Percentiles rank a stretch among this genome's conserved stretches.
Evolutionary conservation across 2,888 invertebrate genomes (phyloP).

Genomic region (Dryobotodes eremita): DNA sequence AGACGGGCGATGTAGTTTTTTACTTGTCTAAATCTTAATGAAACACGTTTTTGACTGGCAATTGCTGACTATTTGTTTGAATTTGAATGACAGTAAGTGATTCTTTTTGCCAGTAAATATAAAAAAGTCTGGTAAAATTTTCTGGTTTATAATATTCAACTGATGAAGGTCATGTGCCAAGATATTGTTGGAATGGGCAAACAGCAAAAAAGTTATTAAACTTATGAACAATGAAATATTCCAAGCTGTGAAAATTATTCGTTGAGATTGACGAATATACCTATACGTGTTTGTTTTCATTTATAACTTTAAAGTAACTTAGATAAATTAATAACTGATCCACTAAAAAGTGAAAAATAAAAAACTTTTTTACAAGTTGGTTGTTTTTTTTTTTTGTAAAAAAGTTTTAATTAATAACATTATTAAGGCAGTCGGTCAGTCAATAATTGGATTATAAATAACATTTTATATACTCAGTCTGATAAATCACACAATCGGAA

Average conservation of each 20-base stretch:
- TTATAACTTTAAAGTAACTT: no score
- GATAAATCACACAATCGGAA: no score
- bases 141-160: not conserved
- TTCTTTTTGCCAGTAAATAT: not conserved
- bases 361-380: no score
- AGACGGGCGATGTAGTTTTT: not conserved
- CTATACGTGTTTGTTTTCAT: not conserved
- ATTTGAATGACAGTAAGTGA: not conserved
- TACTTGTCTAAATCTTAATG: not conserved
- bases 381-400: no score
- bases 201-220: not conserved
- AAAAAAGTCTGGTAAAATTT: not conserved
- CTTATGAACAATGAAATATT: not conserved
- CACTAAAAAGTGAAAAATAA: no score
- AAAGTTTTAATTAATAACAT: not conserved
- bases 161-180: not conserved
- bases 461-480: no score
- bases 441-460: not conserved
- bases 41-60: slow-evolving; percentile 10
- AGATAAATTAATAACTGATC: no score
- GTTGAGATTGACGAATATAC: not conserved
- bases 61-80: not conserved
- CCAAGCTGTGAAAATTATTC: not conserved
- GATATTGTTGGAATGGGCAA: not conserved
- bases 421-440: not conserved